phyloP scores from a whole-genome alignment of 2,797 vertebrate genomes.

The Sciurus carolinensis region DNA sequence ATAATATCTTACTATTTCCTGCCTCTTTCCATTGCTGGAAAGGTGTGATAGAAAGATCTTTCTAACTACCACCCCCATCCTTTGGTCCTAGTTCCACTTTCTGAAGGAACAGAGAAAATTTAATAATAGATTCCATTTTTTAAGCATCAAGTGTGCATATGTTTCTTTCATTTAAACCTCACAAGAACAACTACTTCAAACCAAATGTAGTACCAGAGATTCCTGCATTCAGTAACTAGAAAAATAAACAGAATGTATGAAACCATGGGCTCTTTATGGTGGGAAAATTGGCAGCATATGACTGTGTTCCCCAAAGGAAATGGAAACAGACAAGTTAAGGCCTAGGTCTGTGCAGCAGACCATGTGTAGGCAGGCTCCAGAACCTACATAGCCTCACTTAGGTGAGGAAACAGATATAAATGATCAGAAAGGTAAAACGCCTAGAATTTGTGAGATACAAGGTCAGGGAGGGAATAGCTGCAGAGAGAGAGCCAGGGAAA shows the following conservation, averaged over 20 bases:
- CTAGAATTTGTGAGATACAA: background rate
- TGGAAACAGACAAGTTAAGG: background rate
- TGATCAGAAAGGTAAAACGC: background rate
- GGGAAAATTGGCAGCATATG: background rate
- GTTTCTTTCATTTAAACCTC: background rate
- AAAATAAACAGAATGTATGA: background rate
- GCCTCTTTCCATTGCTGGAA: background rate
- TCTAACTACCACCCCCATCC: background rate
- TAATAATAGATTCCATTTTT: slow-evolving; percentile 10
- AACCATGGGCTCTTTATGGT: background rate
- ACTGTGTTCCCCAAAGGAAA: background rate
- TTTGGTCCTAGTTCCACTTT: slow-evolving; percentile 28
- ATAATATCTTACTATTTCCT: background rate
- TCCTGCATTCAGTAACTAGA: background rate
- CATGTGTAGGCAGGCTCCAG: background rate
- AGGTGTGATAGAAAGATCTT: background rate
- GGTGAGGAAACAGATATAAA: background rate
- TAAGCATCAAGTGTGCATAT: background rate
- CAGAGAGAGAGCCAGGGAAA: no score
- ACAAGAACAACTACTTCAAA: background rate
- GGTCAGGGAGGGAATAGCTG: background rate
- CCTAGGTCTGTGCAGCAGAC: background rate
- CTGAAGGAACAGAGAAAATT: background rate
- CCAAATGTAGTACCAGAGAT: background rate
- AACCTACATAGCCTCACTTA: background rate